Percentiles rank a stretch among this genome's conserved stretches.
Conservation (phyloP, 1,140 invertebrate species). For the Macrosteles quadrilineatus region DNA sequence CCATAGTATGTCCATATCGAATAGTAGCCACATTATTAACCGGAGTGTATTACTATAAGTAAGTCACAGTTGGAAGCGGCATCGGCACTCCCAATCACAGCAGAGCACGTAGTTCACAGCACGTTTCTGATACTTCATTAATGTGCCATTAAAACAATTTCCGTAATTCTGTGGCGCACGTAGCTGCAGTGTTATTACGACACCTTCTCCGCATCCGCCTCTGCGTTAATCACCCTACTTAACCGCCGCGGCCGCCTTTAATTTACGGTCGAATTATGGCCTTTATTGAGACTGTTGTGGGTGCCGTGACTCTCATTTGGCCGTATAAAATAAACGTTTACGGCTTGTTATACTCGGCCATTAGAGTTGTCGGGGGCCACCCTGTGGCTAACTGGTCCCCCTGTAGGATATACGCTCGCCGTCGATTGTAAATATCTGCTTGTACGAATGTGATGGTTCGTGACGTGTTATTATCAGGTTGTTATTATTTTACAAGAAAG, state of each 20-base stretch:
- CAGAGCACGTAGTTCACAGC: neutral
- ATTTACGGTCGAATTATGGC: constrained; percentile 4
- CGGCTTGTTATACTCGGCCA: neutral
- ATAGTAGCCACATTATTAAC: too few species aligned
- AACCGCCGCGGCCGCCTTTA: neutral
- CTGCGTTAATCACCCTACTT: constrained; percentile 10
- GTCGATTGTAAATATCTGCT: neutral
- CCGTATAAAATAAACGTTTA: constrained; percentile 1
- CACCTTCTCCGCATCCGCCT: neutral
- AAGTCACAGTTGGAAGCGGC: too few species aligned
- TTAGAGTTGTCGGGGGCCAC: neutral
- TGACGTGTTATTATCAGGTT: too few species aligned
- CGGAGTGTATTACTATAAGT: too few species aligned
- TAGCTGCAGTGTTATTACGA: too few species aligned
- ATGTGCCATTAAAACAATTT: constrained; percentile 11
- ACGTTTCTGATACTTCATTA: neutral
- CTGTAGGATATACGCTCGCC: neutral
- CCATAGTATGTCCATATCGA: too few species aligned
- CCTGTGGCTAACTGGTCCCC: neutral
- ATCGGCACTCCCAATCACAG: too few species aligned
- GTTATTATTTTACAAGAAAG: too few species aligned
- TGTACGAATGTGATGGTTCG: too few species aligned
- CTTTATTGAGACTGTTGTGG: neutral
- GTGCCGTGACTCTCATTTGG: neutral
- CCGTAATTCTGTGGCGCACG: neutral